phyloP scores from a whole-genome alignment of 2,888 invertebrate species.

The Polyploca ridens region DNA sequence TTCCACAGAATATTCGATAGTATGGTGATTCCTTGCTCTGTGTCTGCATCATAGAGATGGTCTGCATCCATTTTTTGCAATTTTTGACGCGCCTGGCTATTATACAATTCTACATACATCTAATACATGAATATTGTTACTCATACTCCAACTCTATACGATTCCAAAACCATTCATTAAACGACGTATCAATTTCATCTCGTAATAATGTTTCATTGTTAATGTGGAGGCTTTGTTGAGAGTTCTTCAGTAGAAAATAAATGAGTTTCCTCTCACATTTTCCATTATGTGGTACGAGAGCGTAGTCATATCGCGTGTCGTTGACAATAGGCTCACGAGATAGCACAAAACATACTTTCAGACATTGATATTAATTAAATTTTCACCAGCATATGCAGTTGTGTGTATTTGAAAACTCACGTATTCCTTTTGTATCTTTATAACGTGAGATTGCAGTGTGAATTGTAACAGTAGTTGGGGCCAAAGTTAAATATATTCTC shows the following conservation, averaged over 20 bases:
- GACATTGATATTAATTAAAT: slow-evolving; percentile 8
- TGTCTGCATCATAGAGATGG: too few relatives aligned
- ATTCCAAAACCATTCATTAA: background rate
- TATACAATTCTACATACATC: too few relatives aligned
- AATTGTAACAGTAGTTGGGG: background rate
- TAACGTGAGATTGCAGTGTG: slow-evolving; percentile 1
- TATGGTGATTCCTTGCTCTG: too few relatives aligned
- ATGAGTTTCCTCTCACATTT: slow-evolving; percentile 39
- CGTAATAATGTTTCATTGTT: slow-evolving; percentile 24
- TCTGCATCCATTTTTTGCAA: too few relatives aligned
- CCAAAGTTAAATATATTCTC: background rate
- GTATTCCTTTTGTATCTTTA: background rate
- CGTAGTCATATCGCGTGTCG: slow-evolving; percentile 18
- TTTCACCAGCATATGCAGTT: background rate
- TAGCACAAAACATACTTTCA: background rate
- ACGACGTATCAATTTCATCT: slow-evolving; percentile 9
- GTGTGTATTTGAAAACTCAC: background rate
- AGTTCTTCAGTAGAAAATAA: slow-evolving; percentile 33
- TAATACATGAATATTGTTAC: too few relatives aligned
- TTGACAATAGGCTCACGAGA: slow-evolving; percentile 18
- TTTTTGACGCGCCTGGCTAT: too few relatives aligned
- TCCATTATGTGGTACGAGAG: slow-evolving; percentile 23
- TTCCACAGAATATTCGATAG: too few relatives aligned
- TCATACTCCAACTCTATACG: too few relatives aligned
- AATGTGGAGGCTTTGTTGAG: slow-evolving; percentile 27